A percentile compares a stretch with the other conserved stretches of the same genome.
These are phyloP conservation scores for Pipistrellus pipistrellus DNA, from an alignment of 2,797 vertebrate species.

Conservation along the genomic window DNA sequence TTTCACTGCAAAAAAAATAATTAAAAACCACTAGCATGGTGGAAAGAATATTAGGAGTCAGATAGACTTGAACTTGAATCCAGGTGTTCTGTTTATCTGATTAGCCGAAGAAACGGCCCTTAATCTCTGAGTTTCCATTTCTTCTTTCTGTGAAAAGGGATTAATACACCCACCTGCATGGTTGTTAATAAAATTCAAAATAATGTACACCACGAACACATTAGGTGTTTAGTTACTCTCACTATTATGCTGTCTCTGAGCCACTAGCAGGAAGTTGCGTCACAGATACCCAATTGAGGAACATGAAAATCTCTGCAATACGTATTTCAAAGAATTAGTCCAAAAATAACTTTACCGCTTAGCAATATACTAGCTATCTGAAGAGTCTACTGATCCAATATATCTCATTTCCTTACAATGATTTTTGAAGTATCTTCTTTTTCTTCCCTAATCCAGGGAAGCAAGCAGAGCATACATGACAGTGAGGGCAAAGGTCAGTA, in stretches of 20 bases:
- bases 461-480: constrained; percentile 78
- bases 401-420: constrained; percentile 37
- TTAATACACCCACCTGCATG: background rate
- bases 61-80: background rate
- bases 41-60: constrained; percentile 41
- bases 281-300: background rate
- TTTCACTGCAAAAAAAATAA: background rate
- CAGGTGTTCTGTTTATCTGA: background rate
- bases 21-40: background rate
- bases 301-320: background rate
- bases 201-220: background rate
- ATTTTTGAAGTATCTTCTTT: constrained; percentile 41
- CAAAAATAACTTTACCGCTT: background rate
- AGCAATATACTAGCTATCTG: background rate
- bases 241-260: background rate
- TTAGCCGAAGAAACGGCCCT: background rate
- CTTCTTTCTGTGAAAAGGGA: background rate
- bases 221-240: background rate
- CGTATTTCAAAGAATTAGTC: constrained; percentile 19
- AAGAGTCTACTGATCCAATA: background rate
- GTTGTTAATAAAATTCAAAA: background rate
- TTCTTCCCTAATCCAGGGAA: constrained; percentile 73
- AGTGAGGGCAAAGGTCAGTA: constrained; percentile 78
- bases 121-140: constrained; percentile 51
- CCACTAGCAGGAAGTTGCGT: background rate